A percentile compares a stretch with the other conserved stretches of the same genome.
These are phyloP conservation scores for Olivierus martensii DNA, from an alignment of 1,140 invertebrate genomes.

Conservation along the genomic window DNA sequence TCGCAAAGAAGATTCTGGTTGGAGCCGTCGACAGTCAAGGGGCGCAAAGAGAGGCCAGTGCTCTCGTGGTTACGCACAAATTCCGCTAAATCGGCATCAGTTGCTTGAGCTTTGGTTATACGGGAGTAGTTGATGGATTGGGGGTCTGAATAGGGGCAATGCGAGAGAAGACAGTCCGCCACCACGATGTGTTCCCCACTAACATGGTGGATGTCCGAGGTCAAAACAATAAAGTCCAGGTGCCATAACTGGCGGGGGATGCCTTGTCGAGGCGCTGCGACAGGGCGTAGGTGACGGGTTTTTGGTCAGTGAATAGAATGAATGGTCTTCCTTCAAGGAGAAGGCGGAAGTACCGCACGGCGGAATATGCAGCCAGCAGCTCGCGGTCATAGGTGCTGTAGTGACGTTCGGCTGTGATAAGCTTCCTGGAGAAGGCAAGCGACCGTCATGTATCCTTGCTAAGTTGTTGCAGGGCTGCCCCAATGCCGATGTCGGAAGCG, in stretches of 20 bases:
- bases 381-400: constrained; percentile 20
- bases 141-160: not conserved
- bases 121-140: not conserved
- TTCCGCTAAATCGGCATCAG: not conserved
- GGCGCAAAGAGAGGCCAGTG: not conserved
- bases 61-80: not conserved
- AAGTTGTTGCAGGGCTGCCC: constrained; percentile 11
- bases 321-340: constrained; percentile 25
- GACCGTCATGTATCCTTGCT: constrained; percentile 2
- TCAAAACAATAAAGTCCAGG: constrained; percentile 30
- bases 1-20: not conserved
- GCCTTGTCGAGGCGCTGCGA: not conserved
- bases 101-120: not conserved
- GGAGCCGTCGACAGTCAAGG: not conserved
- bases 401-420: constrained; percentile 11
- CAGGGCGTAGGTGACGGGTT: constrained; percentile 22
- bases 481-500: constrained; percentile 9
- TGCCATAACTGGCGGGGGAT: constrained; percentile 15
- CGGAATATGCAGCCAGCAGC: constrained; percentile 20
- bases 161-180: constrained; percentile 6
- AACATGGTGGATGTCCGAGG: constrained; percentile 27
- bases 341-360: constrained; percentile 23
- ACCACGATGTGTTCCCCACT: constrained; percentile 25
- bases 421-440: constrained; percentile 13
- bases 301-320: constrained; percentile 23